Percentiles rank a stretch among this genome's conserved stretches.
Evolutionary conservation across 2,888 invertebrate genomes (phyloP).

Genomic region (Chorisops tibialis): DNA sequence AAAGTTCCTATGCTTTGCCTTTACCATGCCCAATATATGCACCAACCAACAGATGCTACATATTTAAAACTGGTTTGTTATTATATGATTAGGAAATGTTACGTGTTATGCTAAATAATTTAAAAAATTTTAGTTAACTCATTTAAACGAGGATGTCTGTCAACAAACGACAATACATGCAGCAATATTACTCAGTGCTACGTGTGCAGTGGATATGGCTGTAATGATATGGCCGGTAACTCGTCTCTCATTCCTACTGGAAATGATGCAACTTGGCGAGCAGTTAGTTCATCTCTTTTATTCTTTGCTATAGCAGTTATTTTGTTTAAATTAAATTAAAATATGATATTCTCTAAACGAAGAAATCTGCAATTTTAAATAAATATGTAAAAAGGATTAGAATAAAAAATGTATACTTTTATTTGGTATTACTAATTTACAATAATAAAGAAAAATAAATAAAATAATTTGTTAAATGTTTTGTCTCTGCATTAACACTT

Average conservation of each 20-base stretch:
- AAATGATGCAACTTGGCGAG: neutral
- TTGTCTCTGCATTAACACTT: too few species aligned
- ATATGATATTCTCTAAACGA: too few species aligned
- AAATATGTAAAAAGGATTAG: too few species aligned
- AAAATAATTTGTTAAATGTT: too few species aligned
- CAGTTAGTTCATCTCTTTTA: neutral
- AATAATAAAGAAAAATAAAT: too few species aligned
- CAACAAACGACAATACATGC: neutral
- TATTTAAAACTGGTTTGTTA: neutral
- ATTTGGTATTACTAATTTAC: too few species aligned
- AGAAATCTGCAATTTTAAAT: too few species aligned
- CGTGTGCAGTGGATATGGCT: neutral
- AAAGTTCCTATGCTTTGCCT: neutral
- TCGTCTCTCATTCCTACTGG: neutral
- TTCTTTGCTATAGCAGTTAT: neutral
- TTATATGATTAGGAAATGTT: neutral
- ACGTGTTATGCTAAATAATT: neutral
- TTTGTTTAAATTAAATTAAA: neutral
- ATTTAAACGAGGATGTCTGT: neutral
- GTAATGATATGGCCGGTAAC: constrained; percentile 4
- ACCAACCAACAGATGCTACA: neutral
- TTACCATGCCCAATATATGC: neutral
- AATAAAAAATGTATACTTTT: too few species aligned
- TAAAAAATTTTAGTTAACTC: neutral
- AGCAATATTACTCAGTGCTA: neutral